Percentiles rank a stretch among this genome's conserved stretches.
Evolutionary conservation across 2,888 invertebrate genomes (phyloP).

Genomic region (Catotricha subobsoleta): DNA sequence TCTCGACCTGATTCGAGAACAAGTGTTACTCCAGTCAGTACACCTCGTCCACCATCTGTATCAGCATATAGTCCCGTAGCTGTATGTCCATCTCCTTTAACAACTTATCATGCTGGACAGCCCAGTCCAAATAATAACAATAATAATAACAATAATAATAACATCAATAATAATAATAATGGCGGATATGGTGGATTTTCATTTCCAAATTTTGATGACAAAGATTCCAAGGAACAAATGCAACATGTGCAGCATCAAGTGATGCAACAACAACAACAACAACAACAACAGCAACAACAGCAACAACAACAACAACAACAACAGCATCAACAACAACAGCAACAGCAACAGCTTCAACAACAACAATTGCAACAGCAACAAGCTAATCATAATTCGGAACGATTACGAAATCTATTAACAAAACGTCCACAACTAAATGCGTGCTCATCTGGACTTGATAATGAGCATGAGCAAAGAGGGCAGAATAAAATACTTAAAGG

Average conservation of each 20-base stretch:
- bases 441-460: slow-evolving; percentile 17
- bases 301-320: slow-evolving; percentile 33
- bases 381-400: slow-evolving; percentile 31
- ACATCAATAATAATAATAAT: slow-evolving; percentile 9
- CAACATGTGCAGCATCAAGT: slow-evolving; percentile 19
- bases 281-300: slow-evolving; percentile 15
- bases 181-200: slow-evolving; percentile 14
- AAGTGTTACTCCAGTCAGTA: slow-evolving; percentile 40
- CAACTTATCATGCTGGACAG: slow-evolving; percentile 31
- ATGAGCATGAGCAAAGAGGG: slow-evolving; percentile 19
- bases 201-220: slow-evolving; percentile 16
- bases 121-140: slow-evolving; percentile 31
- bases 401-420: slow-evolving; percentile 32
- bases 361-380: slow-evolving; percentile 26
- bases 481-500: slow-evolving; percentile 10
- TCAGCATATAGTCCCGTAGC: slow-evolving; percentile 34
- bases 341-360: slow-evolving; percentile 35
- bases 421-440: slow-evolving; percentile 21
- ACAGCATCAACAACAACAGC: slow-evolving; percentile 29
- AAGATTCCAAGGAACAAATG: slow-evolving; percentile 15
- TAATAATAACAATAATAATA: slow-evolving; percentile 10
- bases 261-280: slow-evolving; percentile 25
- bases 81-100: slow-evolving; percentile 33
- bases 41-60: slow-evolving; percentile 43
- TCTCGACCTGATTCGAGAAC: slow-evolving; percentile 45